A percentile compares a stretch with the other conserved stretches of the same genome.
phyloP scores from a whole-genome alignment of 2,797 vertebrate genomes.

The Tarsius wallacei region DNA sequence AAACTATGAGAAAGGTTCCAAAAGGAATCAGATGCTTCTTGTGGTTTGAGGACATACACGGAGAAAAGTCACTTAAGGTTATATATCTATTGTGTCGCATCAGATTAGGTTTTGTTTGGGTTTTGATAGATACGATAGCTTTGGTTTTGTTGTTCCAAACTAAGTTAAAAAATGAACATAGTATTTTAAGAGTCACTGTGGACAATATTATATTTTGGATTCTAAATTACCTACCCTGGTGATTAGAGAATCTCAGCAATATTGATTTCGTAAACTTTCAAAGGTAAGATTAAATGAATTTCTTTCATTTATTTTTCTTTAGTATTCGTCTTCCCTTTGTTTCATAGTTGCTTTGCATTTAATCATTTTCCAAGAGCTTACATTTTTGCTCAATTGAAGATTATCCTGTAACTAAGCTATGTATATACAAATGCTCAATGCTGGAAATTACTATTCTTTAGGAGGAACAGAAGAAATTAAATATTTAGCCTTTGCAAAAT shows the following conservation, averaged over 20 bases:
- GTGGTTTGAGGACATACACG: neutral
- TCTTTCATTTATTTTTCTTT: neutral
- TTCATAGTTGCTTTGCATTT: conserved; percentile 28
- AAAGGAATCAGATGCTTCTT: neutral
- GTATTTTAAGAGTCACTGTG: neutral
- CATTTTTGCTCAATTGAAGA: neutral
- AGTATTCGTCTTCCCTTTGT: neutral
- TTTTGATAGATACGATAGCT: neutral
- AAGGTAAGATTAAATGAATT: conserved; percentile 1
- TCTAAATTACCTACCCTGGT: neutral
- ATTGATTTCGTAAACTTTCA: conserved; percentile 23
- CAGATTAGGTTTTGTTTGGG: conserved; percentile 19
- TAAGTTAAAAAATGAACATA: conserved; percentile 1
- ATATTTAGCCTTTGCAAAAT: neutral
- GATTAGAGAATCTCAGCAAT: conserved; percentile 23
- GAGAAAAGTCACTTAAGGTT: neutral
- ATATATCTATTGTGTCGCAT: neutral
- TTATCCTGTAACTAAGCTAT: conserved; percentile 32
- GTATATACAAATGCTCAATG: neutral
- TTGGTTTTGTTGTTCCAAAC: conserved; percentile 40
- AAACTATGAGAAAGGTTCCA: conserved; percentile 27
- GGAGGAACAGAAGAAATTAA: conserved; percentile 1
- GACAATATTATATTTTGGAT: conserved; percentile 9
- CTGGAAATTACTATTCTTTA: neutral
- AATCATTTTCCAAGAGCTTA: conserved; percentile 28